A percentile compares a stretch with the other conserved stretches of the same genome.
Conservation (phyloP, 1,140 invertebrate species). For the Meloidogyne chitwoodi region DNA sequence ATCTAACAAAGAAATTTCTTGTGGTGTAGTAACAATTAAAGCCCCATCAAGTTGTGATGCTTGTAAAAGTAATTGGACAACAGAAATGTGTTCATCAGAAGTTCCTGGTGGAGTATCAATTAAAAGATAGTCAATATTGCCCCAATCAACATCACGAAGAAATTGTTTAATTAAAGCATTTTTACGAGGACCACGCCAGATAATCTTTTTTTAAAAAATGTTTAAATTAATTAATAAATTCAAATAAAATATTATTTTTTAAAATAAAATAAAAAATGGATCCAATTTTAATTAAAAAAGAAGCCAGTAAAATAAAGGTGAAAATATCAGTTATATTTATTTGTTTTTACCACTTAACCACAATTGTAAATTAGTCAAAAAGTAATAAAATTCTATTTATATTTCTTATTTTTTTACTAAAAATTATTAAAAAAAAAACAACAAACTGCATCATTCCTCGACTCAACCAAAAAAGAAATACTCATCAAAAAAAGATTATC, state of each 20-base stretch:
- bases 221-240: neutral
- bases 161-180: constrained; percentile 91
- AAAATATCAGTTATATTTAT: too few species aligned
- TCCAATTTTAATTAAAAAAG: too few species aligned
- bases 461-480: constrained; percentile 78
- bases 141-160: constrained; percentile 87
- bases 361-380: too few species aligned
- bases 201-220: constrained; percentile 61
- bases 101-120: constrained; percentile 67
- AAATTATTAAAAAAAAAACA: neutral
- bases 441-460: constrained; percentile 75
- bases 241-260: too few species aligned
- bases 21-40: constrained; percentile 63
- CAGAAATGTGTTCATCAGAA: constrained; percentile 88
- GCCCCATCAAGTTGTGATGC: constrained; percentile 57
- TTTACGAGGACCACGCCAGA: constrained; percentile 92
- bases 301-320: too few species aligned
- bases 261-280: too few species aligned
- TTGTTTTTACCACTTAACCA: too few species aligned
- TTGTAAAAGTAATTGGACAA: constrained; percentile 67
- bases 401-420: neutral
- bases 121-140: constrained; percentile 71
- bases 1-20: constrained; percentile 66
- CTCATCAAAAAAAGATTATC: constrained; percentile 87
- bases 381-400: too few species aligned